A percentile compares a stretch with the other conserved stretches of the same genome.
Conservation (phyloP, 2,113 vertebrate species). For the Engraulis encrasicolus region DNA sequence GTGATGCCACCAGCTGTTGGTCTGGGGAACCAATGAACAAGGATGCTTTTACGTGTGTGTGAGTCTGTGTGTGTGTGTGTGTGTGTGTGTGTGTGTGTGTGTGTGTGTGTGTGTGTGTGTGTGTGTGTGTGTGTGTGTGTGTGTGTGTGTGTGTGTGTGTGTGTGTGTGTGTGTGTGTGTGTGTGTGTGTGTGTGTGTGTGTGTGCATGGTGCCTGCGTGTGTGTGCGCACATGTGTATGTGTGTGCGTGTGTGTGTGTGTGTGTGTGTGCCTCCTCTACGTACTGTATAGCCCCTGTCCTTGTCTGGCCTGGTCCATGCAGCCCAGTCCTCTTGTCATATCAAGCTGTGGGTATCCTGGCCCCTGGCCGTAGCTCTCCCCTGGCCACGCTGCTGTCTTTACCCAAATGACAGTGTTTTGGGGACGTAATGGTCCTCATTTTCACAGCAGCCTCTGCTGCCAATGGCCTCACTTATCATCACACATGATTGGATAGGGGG, state of each 20-base stretch:
- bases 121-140: too few species aligned
- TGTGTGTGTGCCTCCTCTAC: too few species aligned
- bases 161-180: too few species aligned
- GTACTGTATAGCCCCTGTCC: constrained; percentile 36
- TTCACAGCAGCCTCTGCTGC: constrained; percentile 47
- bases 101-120: too few species aligned
- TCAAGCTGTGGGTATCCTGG: constrained; percentile 44
- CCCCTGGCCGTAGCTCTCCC: constrained; percentile 33
- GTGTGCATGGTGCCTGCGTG: too few species aligned
- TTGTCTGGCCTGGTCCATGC: too few species aligned
- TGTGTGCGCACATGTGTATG: too few species aligned
- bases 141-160: too few species aligned
- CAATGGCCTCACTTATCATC: constrained; percentile 56
- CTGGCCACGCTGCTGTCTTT: constrained; percentile 46
- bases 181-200: too few species aligned
- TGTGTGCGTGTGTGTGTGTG: too few species aligned
- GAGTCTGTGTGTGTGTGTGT: too few species aligned
- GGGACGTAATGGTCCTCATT: constrained; percentile 59
- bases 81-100: too few species aligned
- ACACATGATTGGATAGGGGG: constrained; percentile 42
- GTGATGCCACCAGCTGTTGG: background rate
- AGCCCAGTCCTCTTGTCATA: constrained; percentile 46
- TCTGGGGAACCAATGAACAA: background rate
- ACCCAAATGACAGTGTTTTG: constrained; percentile 60
- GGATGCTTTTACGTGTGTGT: background rate